A percentile compares a stretch with the other conserved stretches of the same genome.
Evolutionary conservation across 2,113 vertebrate genomes (phyloP).

Genomic region (Phrynosoma blainvillii): DNA sequence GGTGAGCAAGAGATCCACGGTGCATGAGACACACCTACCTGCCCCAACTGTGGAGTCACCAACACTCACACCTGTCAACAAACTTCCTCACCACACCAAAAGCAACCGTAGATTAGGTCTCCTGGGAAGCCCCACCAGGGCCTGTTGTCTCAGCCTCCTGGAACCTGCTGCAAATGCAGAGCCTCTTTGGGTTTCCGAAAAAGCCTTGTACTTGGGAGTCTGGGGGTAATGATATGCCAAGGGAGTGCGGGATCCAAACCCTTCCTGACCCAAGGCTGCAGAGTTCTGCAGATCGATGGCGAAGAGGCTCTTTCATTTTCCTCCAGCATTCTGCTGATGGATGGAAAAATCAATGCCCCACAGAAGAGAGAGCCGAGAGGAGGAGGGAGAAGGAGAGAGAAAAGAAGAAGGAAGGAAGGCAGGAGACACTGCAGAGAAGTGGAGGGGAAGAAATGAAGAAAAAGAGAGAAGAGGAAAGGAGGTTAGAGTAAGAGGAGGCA

Average conservation of each 20-base stretch:
- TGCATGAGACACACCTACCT: rapidly evolving
- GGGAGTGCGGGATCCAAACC: constrained; percentile 70
- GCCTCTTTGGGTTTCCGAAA: neutral
- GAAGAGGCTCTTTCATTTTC: constrained; percentile 78
- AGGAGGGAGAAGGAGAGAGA: neutral
- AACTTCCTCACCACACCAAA: too few relatives aligned
- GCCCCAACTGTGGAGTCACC: neutral
- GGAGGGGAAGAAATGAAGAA: neutral
- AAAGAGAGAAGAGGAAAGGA: neutral
- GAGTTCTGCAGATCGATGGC: constrained; percentile 77
- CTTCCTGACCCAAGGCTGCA: constrained; percentile 68
- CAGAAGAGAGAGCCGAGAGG: constrained; percentile 17
- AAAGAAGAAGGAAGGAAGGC: neutral
- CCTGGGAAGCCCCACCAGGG: rapidly evolving
- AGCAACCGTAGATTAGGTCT: rapidly evolving
- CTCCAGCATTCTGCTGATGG: constrained; percentile 78
- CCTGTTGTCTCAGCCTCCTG: neutral
- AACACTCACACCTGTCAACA: neutral
- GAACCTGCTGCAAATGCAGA: neutral
- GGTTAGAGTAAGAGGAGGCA: neutral
- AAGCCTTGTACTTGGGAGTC: constrained; percentile 45
- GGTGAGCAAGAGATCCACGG: too few relatives aligned
- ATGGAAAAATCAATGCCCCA: constrained; percentile 81
- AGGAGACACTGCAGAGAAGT: neutral
- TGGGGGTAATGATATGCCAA: constrained; percentile 68